Conservation (phyloP, 2,797 vertebrate species). For the Anabas testudineus region DNA sequence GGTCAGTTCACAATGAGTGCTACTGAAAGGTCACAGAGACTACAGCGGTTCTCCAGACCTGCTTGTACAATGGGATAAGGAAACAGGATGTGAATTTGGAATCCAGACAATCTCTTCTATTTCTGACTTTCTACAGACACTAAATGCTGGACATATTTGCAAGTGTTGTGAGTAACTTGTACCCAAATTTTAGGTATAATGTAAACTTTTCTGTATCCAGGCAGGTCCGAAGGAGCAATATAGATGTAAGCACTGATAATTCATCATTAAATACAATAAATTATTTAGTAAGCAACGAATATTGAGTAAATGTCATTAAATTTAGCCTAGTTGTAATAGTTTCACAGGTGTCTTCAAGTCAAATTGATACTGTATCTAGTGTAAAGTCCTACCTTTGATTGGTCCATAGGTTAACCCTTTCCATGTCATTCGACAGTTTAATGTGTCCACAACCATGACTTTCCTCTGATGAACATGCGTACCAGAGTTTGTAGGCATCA, state of each 20-base stretch:
- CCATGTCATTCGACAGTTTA: neutral
- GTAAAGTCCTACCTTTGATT: neutral
- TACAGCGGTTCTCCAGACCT: neutral
- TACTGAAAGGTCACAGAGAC: constrained; percentile 28
- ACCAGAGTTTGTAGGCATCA: no score
- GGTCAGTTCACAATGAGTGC: constrained; percentile 60
- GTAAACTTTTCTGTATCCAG: no score
- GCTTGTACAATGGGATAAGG: constrained; percentile 14
- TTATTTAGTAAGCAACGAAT: neutral
- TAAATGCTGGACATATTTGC: constrained; percentile 6
- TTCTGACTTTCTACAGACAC: neutral
- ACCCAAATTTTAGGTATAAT: no score
- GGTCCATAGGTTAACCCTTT: neutral
- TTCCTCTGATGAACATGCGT: no score
- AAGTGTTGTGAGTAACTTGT: no score
- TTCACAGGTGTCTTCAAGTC: neutral
- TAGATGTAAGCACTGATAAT: neutral
- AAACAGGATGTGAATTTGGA: constrained; percentile 45
- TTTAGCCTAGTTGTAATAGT: neutral
- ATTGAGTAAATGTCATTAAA: neutral
- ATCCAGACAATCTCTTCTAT: constrained; percentile 28
- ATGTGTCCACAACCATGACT: no score
- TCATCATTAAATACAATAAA: neutral
- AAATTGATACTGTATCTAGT: neutral
- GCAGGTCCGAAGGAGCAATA: no score